Evolutionary conservation across 92 coral and sea anemone species (phyloP).

Genomic region (Zoanthus gigantus): DNA sequence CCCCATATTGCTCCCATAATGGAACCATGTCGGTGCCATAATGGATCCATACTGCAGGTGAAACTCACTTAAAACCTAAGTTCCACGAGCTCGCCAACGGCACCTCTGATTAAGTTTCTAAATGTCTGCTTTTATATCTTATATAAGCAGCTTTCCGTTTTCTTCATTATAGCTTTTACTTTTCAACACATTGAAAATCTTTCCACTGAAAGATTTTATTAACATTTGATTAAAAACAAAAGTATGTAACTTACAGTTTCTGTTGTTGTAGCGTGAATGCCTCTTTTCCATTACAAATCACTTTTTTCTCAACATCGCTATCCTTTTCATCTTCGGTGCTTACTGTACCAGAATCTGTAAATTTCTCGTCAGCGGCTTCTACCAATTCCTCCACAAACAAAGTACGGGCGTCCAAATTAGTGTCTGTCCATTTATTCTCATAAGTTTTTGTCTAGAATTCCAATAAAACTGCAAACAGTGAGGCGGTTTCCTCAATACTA

Average conservation of each 20-base stretch:
- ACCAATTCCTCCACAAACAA: slow-evolving; percentile 31
- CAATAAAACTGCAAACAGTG: not conserved
- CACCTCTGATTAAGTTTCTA: no score
- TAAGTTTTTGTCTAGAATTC: slow-evolving; percentile 9
- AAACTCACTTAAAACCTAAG: no score
- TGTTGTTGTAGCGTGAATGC: slow-evolving; percentile 40
- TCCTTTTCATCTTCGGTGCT: not conserved
- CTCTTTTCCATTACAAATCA: slow-evolving; percentile 29
- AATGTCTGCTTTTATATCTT: no score
- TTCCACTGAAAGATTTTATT: not conserved
- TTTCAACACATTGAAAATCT: not conserved
- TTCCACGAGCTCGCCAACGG: no score
- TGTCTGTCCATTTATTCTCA: slow-evolving; percentile 43
- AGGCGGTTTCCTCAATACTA: not conserved
- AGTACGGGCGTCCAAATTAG: slow-evolving; percentile 18
- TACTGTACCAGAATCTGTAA: slow-evolving; percentile 33
- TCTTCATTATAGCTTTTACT: no score
- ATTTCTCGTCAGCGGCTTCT: slow-evolving; percentile 17
- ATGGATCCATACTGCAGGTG: no score
- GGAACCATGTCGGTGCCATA: no score
- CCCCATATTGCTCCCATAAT: no score
- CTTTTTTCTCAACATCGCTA: slow-evolving; percentile 8
- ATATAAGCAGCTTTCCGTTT: no score
- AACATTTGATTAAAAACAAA: not conserved
- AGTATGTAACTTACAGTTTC: slow-evolving; percentile 16